Evolutionary conservation across 2,888 invertebrate species (phyloP).

Genomic region (Octonoba sinensis): DNA sequence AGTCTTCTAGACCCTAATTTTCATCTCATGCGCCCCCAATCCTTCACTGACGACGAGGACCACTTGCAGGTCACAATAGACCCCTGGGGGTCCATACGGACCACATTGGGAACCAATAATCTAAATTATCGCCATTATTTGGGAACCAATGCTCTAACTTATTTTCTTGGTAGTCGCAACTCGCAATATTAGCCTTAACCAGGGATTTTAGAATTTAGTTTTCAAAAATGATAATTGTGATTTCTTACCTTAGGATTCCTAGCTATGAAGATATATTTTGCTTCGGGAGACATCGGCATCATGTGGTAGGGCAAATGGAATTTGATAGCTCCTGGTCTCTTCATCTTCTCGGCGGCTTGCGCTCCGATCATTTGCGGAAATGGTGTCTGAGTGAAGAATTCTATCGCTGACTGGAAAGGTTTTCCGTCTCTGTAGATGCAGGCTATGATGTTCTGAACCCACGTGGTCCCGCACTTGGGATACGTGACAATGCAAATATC

Average conservation of each 20-base stretch:
- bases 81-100: no score
- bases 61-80: no score
- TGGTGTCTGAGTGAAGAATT: slow-evolving; percentile 43
- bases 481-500: slow-evolving; percentile 58
- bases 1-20: no score
- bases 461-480: slow-evolving; percentile 63
- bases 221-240: no score
- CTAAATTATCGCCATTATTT: no score
- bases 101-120: no score
- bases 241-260: slow-evolving; percentile 67
- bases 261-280: slow-evolving; percentile 53
- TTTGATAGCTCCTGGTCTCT: slow-evolving; percentile 66
- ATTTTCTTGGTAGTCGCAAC: no score
- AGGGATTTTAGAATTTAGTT: no score
- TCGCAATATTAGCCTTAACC: no score
- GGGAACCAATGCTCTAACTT: no score
- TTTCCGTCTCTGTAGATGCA: slow-evolving; percentile 36
- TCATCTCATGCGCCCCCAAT: no score
- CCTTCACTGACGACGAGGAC: no score
- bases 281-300: slow-evolving; percentile 27
- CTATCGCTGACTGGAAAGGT: slow-evolving; percentile 25
- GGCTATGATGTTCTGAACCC: slow-evolving; percentile 58
- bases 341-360: slow-evolving; percentile 25
- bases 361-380: slow-evolving; percentile 50
- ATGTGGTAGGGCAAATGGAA: slow-evolving; percentile 39